Evolutionary conservation across 2,797 vertebrate species (phyloP).

Genomic region (Sphenodon punctatus): DNA sequence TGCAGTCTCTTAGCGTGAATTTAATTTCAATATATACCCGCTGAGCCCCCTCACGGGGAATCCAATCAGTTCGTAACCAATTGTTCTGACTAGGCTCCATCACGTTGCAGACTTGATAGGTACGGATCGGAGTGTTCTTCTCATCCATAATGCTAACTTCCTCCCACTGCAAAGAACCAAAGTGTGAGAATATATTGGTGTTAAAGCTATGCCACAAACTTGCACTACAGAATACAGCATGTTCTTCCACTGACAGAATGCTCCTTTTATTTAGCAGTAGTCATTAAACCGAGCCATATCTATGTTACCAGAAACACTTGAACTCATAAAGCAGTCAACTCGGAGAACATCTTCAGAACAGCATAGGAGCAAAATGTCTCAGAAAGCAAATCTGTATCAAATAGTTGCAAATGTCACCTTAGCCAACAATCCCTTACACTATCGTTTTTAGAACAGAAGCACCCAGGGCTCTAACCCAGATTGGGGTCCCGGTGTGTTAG

Average conservation of each 20-base stretch:
- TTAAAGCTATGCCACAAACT: constrained; percentile 3
- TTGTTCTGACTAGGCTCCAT: constrained; percentile 98
- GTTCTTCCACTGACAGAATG: background rate
- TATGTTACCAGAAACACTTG: background rate
- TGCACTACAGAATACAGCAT: background rate
- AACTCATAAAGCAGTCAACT: background rate
- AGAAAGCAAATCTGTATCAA: background rate
- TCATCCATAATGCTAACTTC: constrained; percentile 99
- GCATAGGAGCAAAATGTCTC: background rate
- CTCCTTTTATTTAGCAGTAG: background rate
- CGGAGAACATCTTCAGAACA: background rate
- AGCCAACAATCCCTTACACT: background rate
- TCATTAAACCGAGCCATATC: background rate
- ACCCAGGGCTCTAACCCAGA: too few relatives aligned
- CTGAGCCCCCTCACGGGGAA: constrained; percentile 90
- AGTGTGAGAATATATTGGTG: constrained; percentile 6
- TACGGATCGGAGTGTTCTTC: constrained; percentile 96
- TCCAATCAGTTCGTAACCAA: constrained; percentile 98
- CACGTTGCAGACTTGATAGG: constrained; percentile 98
- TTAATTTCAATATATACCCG: constrained; percentile 97
- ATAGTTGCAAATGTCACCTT: background rate
- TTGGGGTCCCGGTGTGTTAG: too few relatives aligned
- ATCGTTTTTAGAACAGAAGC: too few relatives aligned
- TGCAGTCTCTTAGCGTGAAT: constrained; percentile 97
- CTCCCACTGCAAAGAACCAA: constrained; percentile 88